phyloP scores from a whole-genome alignment of 2,888 invertebrate species.

The Drosophila falleni region DNA sequence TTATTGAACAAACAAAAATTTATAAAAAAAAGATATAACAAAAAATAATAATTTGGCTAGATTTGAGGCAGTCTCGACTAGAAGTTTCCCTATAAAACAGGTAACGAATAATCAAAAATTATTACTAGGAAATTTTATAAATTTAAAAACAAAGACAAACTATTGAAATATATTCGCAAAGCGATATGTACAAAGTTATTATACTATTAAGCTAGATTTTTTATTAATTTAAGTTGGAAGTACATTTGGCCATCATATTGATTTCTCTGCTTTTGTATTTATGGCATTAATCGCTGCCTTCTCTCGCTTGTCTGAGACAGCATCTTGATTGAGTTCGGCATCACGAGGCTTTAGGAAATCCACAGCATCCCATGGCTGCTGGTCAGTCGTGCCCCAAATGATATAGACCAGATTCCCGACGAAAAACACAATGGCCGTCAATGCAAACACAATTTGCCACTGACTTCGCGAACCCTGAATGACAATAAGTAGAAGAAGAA shows the following conservation, averaged over 20 bases:
- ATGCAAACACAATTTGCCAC: constrained; percentile 91
- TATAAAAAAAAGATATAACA: not conserved
- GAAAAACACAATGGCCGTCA: constrained; percentile 89
- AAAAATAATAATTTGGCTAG: not conserved
- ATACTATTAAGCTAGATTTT: not conserved
- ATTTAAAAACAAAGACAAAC: too few species aligned
- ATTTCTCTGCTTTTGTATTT: constrained; percentile 1
- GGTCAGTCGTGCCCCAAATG: constrained; percentile 88
- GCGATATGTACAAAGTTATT: not conserved
- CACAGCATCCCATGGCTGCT: constrained; percentile 89
- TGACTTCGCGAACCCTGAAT: constrained; percentile 86
- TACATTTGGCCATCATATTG: not conserved
- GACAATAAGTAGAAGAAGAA: not conserved
- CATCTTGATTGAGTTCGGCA: constrained; percentile 5
- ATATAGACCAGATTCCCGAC: constrained; percentile 89
- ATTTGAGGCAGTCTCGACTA: not conserved
- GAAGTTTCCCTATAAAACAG: not conserved
- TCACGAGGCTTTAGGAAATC: constrained; percentile 39
- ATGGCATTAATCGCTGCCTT: not conserved
- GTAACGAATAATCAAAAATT: too few species aligned
- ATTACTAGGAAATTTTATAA: too few species aligned
- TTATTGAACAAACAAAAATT: not conserved
- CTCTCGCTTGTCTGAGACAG: not conserved
- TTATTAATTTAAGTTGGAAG: not conserved
- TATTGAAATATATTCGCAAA: too few species aligned